phyloP scores from a whole-genome alignment of 2,797 vertebrate species.

The Platalea minor region DNA sequence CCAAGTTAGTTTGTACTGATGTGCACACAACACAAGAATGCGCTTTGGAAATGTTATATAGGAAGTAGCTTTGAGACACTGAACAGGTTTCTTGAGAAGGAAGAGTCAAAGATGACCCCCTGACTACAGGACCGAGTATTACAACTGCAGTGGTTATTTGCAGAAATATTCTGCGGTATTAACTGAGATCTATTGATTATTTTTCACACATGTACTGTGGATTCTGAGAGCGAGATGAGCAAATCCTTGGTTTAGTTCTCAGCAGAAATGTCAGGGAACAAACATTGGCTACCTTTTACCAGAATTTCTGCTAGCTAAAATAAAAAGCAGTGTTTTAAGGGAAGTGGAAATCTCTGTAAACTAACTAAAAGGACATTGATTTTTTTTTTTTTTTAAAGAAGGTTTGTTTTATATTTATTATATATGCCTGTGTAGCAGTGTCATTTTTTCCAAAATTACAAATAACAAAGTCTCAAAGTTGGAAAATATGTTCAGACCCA shows the following conservation, averaged over 20 bases:
- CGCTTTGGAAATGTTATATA: not conserved
- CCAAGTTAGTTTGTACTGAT: not conserved
- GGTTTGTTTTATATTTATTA: not conserved
- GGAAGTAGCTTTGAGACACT: not conserved
- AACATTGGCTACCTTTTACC: conserved; percentile 23
- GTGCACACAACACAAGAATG: not conserved
- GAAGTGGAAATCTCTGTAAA: not conserved
- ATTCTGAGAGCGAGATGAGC: conserved; percentile 5
- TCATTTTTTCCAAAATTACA: not conserved
- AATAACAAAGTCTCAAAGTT: not conserved
- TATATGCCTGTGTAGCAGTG: not conserved
- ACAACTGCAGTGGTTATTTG: not conserved
- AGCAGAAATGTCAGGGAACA: conserved; percentile 40
- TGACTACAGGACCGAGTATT: not conserved
- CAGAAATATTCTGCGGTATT: conserved; percentile 17
- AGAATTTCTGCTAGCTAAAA: not conserved
- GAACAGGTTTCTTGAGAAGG: not conserved
- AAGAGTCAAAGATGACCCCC: not conserved
- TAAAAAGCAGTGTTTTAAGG: not conserved
- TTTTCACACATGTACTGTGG: not conserved
- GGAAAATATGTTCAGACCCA: not conserved
- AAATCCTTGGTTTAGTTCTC: conserved; percentile 42
- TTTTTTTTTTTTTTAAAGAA: not conserved
- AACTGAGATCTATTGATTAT: not conserved
- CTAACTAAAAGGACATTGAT: not conserved